Conservation (phyloP, 2,888 invertebrate genomes). For the Drosophila suboccidentalis region DNA sequence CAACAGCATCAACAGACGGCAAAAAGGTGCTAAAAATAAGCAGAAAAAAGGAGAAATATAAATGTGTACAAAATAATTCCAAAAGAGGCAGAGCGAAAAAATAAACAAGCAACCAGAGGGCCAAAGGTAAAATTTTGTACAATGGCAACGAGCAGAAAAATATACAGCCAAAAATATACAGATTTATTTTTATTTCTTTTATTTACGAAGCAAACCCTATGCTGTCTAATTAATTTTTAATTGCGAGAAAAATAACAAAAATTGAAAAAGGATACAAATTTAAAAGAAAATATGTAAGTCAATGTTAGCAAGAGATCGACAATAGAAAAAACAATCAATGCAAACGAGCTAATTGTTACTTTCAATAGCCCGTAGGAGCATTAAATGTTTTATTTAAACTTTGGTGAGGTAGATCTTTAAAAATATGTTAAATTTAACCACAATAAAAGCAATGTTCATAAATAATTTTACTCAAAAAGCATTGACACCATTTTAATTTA, state of each 20-base stretch:
- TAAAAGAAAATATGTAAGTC: too few species aligned
- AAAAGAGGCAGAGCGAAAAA: slow-evolving; percentile 63
- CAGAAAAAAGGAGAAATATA: slow-evolving; percentile 45
- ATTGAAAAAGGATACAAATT: too few species aligned
- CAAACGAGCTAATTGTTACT: too few species aligned
- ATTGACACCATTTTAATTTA: background rate
- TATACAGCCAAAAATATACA: background rate
- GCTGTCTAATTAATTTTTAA: too few species aligned
- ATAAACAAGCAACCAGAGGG: slow-evolving; percentile 61
- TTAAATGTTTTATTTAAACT: too few species aligned
- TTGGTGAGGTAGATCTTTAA: background rate
- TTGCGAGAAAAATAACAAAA: too few species aligned
- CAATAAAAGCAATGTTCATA: background rate
- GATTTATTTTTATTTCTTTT: too few species aligned
- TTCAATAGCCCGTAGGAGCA: too few species aligned
- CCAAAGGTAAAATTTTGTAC: slow-evolving; percentile 36
- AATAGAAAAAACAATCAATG: too few species aligned
- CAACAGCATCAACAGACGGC: slow-evolving; percentile 38
- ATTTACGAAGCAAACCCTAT: too few species aligned
- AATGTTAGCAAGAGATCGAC: too few species aligned
- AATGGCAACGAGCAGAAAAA: slow-evolving; percentile 22
- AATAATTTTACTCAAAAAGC: background rate
- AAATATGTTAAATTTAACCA: background rate
- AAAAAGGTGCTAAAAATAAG: slow-evolving; percentile 55
- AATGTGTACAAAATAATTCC: slow-evolving; percentile 74